phyloP scores from a whole-genome alignment of 1,140 invertebrate genomes.

The Drosophila seguyi region DNA sequence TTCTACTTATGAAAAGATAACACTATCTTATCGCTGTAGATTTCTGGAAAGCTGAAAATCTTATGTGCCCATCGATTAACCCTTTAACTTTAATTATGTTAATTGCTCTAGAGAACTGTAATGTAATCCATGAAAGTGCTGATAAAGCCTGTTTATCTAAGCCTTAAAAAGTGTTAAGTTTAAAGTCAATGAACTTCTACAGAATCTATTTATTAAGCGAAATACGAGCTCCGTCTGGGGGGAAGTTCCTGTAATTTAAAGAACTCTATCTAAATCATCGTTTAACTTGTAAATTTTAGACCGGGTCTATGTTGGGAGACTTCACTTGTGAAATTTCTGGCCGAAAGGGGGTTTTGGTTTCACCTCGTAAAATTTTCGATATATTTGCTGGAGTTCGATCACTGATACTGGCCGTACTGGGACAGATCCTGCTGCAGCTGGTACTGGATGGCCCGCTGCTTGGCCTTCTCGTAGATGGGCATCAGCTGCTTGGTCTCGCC shows the following conservation, averaged over 20 bases:
- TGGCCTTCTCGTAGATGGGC: constrained; percentile 94
- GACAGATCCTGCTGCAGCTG: constrained; percentile 6
- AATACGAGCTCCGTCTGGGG: not conserved
- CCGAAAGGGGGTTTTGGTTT: not conserved
- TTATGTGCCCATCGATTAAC: not conserved
- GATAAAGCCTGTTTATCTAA: not conserved
- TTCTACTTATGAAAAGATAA: not conserved
- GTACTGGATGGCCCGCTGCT: constrained; percentile 87
- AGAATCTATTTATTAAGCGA: not conserved
- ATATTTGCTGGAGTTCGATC: not conserved
- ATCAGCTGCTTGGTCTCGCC: constrained; percentile 96
- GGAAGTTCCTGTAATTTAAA: too few relatives aligned
- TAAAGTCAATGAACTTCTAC: not conserved
- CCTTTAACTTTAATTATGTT: constrained; percentile 7
- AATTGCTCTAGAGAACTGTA: not conserved
- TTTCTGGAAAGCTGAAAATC: not conserved
- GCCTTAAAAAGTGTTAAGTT: not conserved
- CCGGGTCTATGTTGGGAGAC: not conserved
- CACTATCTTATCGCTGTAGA: constrained; percentile 7
- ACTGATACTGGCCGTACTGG: not conserved
- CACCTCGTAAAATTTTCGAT: not conserved
- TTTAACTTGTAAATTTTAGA: not conserved
- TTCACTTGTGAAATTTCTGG: not conserved
- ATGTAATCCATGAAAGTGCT: not conserved
- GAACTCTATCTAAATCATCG: too few relatives aligned